These are phyloP conservation scores for Andrena chrysosceles DNA, from an alignment of 2,888 invertebrate species.

Conservation along the genomic window DNA sequence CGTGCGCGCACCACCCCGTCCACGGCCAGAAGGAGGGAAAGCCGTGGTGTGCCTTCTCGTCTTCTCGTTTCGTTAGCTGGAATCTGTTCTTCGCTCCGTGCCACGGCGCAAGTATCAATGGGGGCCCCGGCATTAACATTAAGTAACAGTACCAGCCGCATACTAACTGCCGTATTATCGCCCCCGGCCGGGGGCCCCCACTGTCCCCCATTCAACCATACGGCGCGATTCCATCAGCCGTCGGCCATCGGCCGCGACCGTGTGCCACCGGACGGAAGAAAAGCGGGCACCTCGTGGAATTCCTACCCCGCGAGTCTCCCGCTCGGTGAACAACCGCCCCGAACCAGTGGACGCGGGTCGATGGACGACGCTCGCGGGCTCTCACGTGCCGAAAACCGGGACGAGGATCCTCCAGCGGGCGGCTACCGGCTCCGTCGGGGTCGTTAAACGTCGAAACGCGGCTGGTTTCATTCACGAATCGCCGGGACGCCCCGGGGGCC, in stretches of 20 bases:
- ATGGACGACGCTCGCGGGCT: conserved; percentile 2
- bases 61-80: conserved; percentile 67
- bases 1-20: conserved; percentile 71
- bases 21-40: conserved; percentile 42
- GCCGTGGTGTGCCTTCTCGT: conserved; percentile 59
- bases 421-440: conserved; percentile 22
- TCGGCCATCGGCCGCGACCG: conserved; percentile 70
- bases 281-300: conserved; percentile 10
- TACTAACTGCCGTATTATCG: conserved; percentile 82
- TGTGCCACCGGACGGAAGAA: conserved; percentile 64
- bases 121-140: conserved; percentile 76
- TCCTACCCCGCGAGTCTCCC: conserved; percentile 1
- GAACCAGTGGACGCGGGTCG: background rate
- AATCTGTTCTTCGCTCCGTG: conserved; percentile 75
- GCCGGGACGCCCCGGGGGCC: conserved; percentile 43
- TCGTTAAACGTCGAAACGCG: conserved; percentile 63
- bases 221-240: conserved; percentile 31
- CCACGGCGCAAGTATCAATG: conserved; percentile 78
- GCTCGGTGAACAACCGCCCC: conserved; percentile 9
- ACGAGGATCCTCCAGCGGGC: background rate
- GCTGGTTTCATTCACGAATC: conserved; percentile 66
- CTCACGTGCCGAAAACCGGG: conserved; percentile 35
- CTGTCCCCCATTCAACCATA: conserved; percentile 68
- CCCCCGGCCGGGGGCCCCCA: conserved; percentile 65
- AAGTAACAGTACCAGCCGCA: conserved; percentile 78